Evolutionary conservation across 2,797 vertebrate species (phyloP).

Genomic region (Sebastes baramenuke): DNA sequence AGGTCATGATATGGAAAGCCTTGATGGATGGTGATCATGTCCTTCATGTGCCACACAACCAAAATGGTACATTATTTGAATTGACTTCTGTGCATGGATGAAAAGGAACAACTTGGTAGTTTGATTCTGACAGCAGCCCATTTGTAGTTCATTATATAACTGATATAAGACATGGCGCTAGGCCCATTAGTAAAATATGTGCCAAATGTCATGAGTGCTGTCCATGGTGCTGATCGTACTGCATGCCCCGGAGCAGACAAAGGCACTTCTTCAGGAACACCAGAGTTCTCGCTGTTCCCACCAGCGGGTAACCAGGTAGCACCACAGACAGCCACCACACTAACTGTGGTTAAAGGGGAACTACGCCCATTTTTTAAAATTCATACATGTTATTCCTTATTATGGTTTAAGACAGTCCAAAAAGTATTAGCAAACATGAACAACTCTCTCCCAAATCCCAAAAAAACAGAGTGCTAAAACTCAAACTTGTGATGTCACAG

Average conservation of each 20-base stretch:
- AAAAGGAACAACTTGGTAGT: neutral
- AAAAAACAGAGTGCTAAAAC: too few species aligned
- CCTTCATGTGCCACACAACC: neutral
- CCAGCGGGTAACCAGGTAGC: neutral
- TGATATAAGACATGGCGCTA: neutral
- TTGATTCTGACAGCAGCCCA: neutral
- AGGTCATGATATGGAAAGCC: neutral
- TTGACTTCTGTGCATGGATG: neutral
- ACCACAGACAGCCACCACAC: neutral
- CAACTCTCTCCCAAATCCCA: too few species aligned
- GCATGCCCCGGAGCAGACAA: neutral
- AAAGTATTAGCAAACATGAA: too few species aligned
- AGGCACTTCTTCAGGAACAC: neutral
- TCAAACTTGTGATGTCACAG: too few species aligned
- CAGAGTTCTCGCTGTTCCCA: neutral
- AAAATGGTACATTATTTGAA: constrained; percentile 2
- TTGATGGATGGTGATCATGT: neutral
- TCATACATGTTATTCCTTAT: too few species aligned
- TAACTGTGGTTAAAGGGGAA: neutral
- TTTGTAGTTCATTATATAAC: neutral
- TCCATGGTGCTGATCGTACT: constrained; percentile 1
- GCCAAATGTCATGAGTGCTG: neutral
- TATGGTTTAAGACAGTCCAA: too few species aligned
- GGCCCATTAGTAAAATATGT: neutral
- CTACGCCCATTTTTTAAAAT: too few species aligned